Conservation (phyloP, 2,113 vertebrate species). For the Pleuronectes platessa region DNA sequence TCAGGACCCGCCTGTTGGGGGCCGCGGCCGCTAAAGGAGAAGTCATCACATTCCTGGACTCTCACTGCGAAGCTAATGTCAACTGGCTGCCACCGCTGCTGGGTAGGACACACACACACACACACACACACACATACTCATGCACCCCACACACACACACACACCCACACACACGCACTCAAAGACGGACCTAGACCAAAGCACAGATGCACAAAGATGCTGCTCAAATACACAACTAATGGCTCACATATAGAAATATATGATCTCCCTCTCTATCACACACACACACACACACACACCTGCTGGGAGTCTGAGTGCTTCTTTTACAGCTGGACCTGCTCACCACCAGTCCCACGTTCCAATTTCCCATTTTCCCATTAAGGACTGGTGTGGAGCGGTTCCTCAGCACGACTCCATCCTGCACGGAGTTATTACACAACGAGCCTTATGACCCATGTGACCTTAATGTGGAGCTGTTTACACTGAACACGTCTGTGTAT, state of each 20-base stretch:
- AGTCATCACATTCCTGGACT: conserved; percentile 97
- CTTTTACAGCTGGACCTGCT: conserved; percentile 19
- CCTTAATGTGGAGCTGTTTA: conserved; percentile 24
- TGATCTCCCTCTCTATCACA: not conserved
- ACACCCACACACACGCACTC: not conserved
- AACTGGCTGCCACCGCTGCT: conserved; percentile 97
- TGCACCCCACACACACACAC: not conserved
- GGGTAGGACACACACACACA: conserved; percentile 74
- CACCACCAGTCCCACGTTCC: conserved; percentile 27
- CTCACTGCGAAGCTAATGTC: conserved; percentile 95
- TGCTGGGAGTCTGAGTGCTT: conserved; percentile 36
- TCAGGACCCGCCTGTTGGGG: conserved; percentile 93
- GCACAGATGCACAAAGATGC: too few relatives aligned
- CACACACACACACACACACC: conserved; percentile 7
- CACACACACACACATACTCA: not conserved
- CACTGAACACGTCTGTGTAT: not conserved
- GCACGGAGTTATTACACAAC: conserved; percentile 1
- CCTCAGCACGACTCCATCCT: conserved; percentile 24
- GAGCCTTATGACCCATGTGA: conserved; percentile 17
- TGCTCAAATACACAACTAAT: not conserved
- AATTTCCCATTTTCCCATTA: conserved; percentile 50
- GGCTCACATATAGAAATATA: not conserved
- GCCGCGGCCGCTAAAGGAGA: conserved; percentile 88
- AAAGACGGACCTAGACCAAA: not conserved
- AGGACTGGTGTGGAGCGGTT: conserved; percentile 8